Evolutionary conservation across 2,888 invertebrate genomes (phyloP).

Genomic region (Lasioglossum villosulum): DNA sequence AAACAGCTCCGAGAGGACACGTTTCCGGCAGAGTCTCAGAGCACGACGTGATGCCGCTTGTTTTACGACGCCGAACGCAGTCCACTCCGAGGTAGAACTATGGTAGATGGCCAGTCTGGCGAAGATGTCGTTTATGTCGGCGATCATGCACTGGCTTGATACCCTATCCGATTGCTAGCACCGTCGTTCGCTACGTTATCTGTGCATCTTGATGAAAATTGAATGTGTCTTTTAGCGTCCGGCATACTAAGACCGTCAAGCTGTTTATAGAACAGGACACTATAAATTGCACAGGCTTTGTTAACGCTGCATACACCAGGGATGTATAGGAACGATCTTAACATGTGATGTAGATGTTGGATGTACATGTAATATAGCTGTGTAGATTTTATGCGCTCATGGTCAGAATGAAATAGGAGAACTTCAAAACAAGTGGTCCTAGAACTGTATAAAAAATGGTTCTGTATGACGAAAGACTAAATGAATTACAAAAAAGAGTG

Average conservation of each 20-base stretch:
- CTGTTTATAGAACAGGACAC: not conserved
- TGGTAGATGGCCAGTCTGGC: not conserved
- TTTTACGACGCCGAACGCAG: slow-evolving; percentile 34
- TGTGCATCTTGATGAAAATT: not conserved
- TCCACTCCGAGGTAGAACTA: not conserved
- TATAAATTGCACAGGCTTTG: not conserved
- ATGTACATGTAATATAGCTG: too few species aligned
- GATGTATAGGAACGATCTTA: not conserved
- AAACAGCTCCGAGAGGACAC: slow-evolving; percentile 25
- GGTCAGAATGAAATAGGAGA: too few species aligned
- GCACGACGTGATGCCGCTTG: slow-evolving; percentile 20
- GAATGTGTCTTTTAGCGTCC: not conserved
- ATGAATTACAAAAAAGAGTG: too few species aligned
- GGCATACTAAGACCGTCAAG: not conserved
- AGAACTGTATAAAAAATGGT: too few species aligned
- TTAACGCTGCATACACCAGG: not conserved
- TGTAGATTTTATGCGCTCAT: too few species aligned
- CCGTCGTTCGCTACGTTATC: not conserved
- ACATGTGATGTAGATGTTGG: too few species aligned
- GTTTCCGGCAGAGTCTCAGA: slow-evolving; percentile 25
- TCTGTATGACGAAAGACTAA: too few species aligned
- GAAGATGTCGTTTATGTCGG: slow-evolving; percentile 20
- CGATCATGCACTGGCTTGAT: slow-evolving; percentile 26
- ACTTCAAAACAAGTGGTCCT: too few species aligned
- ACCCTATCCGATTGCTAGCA: not conserved